Evolutionary conservation across 2,888 invertebrate genomes (phyloP).

Genomic region (Pterostichus niger): DNA sequence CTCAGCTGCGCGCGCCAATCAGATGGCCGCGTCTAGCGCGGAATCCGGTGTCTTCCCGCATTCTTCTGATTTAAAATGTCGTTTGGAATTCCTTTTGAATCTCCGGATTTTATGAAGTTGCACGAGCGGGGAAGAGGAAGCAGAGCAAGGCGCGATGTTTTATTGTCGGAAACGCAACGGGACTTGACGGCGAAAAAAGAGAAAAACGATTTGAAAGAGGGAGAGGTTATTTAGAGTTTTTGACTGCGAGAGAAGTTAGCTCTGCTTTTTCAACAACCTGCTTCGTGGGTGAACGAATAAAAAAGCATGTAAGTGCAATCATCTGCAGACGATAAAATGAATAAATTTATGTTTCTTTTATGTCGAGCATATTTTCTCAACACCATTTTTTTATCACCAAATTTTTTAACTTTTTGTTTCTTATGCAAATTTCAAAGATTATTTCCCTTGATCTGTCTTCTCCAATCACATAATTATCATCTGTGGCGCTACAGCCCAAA

Average conservation of each 20-base stretch:
- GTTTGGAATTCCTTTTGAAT: conserved; percentile 70
- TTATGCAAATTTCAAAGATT: conserved; percentile 19
- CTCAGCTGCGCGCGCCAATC: conserved; percentile 24
- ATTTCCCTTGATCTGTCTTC: no score
- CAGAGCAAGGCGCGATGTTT: conserved; percentile 39
- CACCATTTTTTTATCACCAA: neutral
- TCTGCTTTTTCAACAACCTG: conserved; percentile 58
- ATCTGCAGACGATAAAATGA: conserved; percentile 50
- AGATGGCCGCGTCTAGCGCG: neutral
- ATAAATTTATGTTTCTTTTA: conserved; percentile 49
- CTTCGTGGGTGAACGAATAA: conserved; percentile 47
- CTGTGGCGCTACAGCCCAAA: no score
- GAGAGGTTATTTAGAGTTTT: conserved; percentile 70
- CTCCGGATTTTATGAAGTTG: conserved; percentile 62
- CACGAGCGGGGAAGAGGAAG: neutral
- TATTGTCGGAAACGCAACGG: conserved; percentile 53
- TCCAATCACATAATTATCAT: no score
- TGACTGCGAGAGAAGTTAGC: conserved; percentile 68
- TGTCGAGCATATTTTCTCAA: conserved; percentile 33
- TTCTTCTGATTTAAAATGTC: conserved; percentile 70
- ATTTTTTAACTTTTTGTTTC: conserved; percentile 22
- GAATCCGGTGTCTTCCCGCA: conserved; percentile 27
- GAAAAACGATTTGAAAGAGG: conserved; percentile 56
- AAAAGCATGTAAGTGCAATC: conserved; percentile 51
- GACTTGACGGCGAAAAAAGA: conserved; percentile 39